A percentile compares a stretch with the other conserved stretches of the same genome.
These are phyloP conservation scores for Orchestes rusci DNA, from an alignment of 2,888 invertebrate genomes.

Conservation along the genomic window DNA sequence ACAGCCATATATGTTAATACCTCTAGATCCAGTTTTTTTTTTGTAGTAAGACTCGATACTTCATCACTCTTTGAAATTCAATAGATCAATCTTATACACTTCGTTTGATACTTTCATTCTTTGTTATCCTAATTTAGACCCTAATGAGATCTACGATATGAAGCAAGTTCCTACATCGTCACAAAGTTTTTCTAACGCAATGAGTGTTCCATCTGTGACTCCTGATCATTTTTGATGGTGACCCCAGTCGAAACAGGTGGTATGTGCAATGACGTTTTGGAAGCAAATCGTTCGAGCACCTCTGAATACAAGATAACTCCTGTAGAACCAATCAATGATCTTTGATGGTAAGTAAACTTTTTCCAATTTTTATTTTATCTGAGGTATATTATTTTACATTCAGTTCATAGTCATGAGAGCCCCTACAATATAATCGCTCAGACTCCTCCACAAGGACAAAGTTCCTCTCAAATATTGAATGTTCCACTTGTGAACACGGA, in stretches of 20 bases:
- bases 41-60: no score
- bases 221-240: no score
- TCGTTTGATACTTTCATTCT: neutral
- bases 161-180: no score
- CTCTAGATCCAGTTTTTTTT: no score
- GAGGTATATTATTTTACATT: no score
- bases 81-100: neutral
- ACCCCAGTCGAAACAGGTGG: neutral
- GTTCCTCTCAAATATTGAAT: no score
- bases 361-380: neutral
- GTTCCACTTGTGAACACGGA: neutral
- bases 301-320: constrained; percentile 2
- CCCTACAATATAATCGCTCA: neutral
- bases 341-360: neutral
- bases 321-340: constrained; percentile 1
- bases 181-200: no score
- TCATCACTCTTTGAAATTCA: no score
- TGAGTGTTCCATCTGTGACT: no score
- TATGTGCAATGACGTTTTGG: neutral
- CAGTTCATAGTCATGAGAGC: no score
- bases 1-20: no score
- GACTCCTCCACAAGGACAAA: no score
- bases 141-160: neutral
- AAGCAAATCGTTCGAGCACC: neutral
- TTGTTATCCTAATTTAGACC: neutral